Evolutionary conservation across 2,113 vertebrate species (phyloP).

Genomic region (Platichthys stellatus): DNA sequence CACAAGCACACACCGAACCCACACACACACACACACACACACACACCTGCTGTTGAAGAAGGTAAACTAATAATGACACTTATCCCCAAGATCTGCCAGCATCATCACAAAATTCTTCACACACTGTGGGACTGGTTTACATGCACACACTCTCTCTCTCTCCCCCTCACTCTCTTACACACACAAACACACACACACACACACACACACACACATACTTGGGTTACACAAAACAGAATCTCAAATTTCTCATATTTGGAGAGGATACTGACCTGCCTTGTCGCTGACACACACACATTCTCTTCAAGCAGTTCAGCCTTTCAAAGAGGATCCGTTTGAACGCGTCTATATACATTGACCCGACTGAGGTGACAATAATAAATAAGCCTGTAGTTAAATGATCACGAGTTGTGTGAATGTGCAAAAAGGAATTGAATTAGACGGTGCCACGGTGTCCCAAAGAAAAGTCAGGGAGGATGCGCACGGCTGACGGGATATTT

Average conservation of each 20-base stretch:
- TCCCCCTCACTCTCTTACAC: neutral
- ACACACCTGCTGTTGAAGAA: constrained; percentile 11
- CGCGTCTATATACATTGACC: constrained; percentile 87
- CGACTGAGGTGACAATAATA: constrained; percentile 46
- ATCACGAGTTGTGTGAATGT: constrained; percentile 18
- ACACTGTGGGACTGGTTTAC: constrained; percentile 25
- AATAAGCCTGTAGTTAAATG: constrained; percentile 49
- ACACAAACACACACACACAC: constrained; percentile 1
- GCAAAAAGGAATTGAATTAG: constrained; percentile 25
- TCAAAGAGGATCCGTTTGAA: constrained; percentile 85
- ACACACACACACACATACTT: constrained; percentile 34
- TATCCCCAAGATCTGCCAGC: constrained; percentile 53
- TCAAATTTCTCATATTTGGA: constrained; percentile 70
- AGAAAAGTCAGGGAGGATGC: constrained; percentile 74
- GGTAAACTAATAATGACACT: constrained; percentile 22
- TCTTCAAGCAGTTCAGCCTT: constrained; percentile 85
- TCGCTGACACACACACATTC: constrained; percentile 86
- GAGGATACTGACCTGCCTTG: constrained; percentile 83
- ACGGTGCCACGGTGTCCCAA: constrained; percentile 50
- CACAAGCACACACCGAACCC: constrained; percentile 11
- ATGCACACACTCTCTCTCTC: constrained; percentile 33
- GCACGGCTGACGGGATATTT: constrained; percentile 78
- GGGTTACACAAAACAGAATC: constrained; percentile 57
- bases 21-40: neutral
- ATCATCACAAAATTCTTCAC: constrained; percentile 38